Evolutionary conservation across 2,797 vertebrate genomes (phyloP).

Genomic region (Cossypha polioptera): DNA sequence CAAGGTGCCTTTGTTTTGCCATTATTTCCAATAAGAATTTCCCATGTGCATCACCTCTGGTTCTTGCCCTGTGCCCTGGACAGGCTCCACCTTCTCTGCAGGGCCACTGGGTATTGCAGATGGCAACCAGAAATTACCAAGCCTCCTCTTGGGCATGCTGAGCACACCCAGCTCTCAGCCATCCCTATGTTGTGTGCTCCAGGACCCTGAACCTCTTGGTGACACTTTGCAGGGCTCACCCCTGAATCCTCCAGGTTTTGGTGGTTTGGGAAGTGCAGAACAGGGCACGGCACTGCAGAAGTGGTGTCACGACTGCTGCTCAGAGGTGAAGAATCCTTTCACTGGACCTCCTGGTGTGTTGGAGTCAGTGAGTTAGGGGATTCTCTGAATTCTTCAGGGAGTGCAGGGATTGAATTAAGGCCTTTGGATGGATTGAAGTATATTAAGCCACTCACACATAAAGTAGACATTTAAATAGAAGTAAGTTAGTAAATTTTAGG

Average conservation of each 20-base stretch:
- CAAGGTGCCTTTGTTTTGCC: not conserved
- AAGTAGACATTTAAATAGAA: too few species aligned
- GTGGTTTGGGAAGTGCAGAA: not conserved
- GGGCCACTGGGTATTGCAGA: not conserved
- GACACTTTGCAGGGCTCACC: not conserved
- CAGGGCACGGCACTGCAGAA: not conserved
- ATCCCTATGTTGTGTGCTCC: fast-evolving
- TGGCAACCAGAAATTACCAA: not conserved
- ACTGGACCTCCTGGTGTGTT: not conserved
- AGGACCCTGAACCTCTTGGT: not conserved
- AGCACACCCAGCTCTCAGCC: not conserved
- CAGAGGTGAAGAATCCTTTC: not conserved
- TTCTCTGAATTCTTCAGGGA: too few species aligned
- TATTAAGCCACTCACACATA: too few species aligned
- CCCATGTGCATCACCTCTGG: not conserved
- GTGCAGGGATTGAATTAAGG: too few species aligned
- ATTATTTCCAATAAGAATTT: not conserved
- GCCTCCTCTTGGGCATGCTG: not conserved
- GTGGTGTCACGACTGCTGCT: not conserved
- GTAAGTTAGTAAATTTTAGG: too few species aligned
- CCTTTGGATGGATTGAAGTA: too few species aligned
- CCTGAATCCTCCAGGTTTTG: not conserved
- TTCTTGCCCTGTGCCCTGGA: too few species aligned
- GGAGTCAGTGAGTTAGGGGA: too few species aligned
- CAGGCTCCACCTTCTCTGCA: not conserved